Base-by-base conservation (phyloP, 1,140 invertebrate genomes). In the Leptopilina boulardi region DNA sequence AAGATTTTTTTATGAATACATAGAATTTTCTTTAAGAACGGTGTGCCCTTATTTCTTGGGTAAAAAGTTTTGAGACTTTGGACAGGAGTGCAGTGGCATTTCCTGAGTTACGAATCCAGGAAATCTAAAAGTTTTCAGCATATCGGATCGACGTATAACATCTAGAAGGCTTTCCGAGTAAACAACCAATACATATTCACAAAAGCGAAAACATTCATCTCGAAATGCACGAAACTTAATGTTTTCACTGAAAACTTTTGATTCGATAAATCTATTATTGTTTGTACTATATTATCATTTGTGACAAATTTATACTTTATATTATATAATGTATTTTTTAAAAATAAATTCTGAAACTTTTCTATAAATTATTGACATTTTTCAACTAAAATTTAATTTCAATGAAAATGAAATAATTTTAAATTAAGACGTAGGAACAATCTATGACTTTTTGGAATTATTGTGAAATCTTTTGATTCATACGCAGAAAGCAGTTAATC, bases 141-240 rank as follows among this genome's bases (percentile, higher is more conserved):
- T 85, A 86, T 85, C 81, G 84, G 80, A 88, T 87, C 87, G 86
- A 88, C 86, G 84, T 87, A 88, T 87, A 82, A 83, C 80, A 77
- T 77, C 74, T 80, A 83, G 86, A 87, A 87, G 85, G 87, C 84
- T 82, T 19, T 71, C 70, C 75, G 80, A 82, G 86, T 87, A 88
- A 88, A 88, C 86, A 88, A 88, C 74, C 84, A 78, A 83, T 85
- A 87, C 82, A 82, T 84, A 80, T 84, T 80, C 59, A 66, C 26
- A 66, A 30, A 38, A n/a, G 59, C 59, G 21, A 66, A 66, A 66
- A 66, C 59, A 66, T 66, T 66, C 26, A 66, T 66, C 59, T 66
- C 59, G 23, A 66, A 66, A 66, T 66, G 26, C 26, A 66, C 59
- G 26, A 66, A 30, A 66, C 59, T 66, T n/a, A 34, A 30, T 34